These are phyloP conservation scores for Chalcis sispes DNA, from an alignment of 2,888 invertebrate species.

Conservation along the genomic window DNA sequence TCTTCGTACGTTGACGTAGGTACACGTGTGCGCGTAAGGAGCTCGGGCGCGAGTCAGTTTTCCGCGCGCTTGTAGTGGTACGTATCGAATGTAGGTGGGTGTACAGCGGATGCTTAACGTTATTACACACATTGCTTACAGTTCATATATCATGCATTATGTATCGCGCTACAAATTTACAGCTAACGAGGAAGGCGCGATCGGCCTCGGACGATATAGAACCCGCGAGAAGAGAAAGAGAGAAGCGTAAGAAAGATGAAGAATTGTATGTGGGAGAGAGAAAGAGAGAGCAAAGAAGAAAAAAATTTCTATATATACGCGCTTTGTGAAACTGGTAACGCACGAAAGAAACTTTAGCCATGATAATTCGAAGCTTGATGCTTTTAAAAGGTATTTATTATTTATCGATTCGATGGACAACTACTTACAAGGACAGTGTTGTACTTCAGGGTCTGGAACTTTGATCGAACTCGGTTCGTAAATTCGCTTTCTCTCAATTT, in stretches of 20 bases:
- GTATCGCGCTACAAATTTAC: slow-evolving; percentile 47
- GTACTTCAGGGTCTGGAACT: too few relatives aligned
- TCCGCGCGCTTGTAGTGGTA: background rate
- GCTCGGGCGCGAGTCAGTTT: slow-evolving; percentile 26
- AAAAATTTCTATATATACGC: background rate
- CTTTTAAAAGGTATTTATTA: slow-evolving; percentile 2
- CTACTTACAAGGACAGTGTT: too few relatives aligned
- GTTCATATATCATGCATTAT: slow-evolving; percentile 65
- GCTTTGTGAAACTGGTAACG: too few relatives aligned
- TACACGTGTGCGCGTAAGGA: background rate
- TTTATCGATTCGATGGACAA: slow-evolving; percentile 28
- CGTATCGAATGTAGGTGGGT: slow-evolving; percentile 64
- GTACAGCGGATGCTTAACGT: slow-evolving; percentile 61
- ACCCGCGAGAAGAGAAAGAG: background rate
- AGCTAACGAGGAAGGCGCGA: slow-evolving; percentile 43
- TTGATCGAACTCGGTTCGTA: too few relatives aligned
- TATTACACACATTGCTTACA: slow-evolving; percentile 66
- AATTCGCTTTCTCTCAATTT: too few relatives aligned
- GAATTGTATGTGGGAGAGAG: too few relatives aligned
- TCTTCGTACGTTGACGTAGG: background rate
- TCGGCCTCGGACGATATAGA: slow-evolving; percentile 22
- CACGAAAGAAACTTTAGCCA: slow-evolving; percentile 17
- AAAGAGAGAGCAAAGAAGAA: slow-evolving; percentile 5
- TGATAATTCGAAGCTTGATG: slow-evolving; percentile 15
- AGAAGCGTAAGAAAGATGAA: background rate